Base-by-base conservation (phyloP, 2,113 vertebrate genomes). In the Pitta sordida region DNA sequence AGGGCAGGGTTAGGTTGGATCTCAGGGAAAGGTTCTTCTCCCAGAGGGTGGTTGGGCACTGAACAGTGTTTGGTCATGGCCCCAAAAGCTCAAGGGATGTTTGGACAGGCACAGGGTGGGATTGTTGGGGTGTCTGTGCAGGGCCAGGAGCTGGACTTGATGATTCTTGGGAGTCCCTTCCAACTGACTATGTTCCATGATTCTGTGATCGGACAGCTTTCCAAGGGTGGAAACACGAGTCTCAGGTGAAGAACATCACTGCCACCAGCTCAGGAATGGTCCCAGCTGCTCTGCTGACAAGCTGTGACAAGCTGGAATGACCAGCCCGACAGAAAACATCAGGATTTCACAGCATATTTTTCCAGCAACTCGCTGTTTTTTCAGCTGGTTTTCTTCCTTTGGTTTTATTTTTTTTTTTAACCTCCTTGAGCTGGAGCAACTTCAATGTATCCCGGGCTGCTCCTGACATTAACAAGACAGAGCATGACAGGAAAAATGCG, bases 391-490 rank as follows among this genome's bases (percentile, higher is more conserved):
- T 68, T 77, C 29, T 73, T 32, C 10, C 32, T 48, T 29, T 48
- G 46, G 29, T 24, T 70, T 79, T n/a, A n/a, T n/a, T 56, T 77
- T 21, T 18, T 60, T 65, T 52, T 41, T n/a, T 3, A 32, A 24
- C 18, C 12, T 67, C n/a, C 16, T 44, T n/a, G 23, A 1, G 2
- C 70, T 46, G 30, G 15, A 92, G 55, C 75, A 52, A 41, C 59
- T 87, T 70, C 29, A 51, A 81, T 59, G 32, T 26, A 51, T 65
- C 92, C 86, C n/a, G 64, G 79, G 65, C 79, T 88, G 80, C 60
- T 81, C 19, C 79, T 90, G 90, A 88, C 83, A 82, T 76, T 56
- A 94, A 74, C 60, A 69, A 88, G 86, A 63, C 90, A 74, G 64
- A 10, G 46, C 49, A 65, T 78, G 86, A 82, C 83, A 90, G 90